phyloP scores from a whole-genome alignment of 2,888 invertebrate genomes.

The Polymixis lichenea region DNA sequence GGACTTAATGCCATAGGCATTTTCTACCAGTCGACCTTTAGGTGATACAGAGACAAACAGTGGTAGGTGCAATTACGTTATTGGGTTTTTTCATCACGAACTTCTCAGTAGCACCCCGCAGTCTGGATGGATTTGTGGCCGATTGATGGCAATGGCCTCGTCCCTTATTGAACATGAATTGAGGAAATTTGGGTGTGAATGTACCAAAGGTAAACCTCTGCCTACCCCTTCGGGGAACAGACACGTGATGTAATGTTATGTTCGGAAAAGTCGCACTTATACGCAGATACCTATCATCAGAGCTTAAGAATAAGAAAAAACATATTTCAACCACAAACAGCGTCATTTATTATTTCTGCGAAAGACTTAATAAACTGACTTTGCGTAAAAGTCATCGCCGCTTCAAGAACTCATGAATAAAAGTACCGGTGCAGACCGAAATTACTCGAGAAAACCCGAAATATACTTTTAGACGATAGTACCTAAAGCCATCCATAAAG shows the following conservation, averaged over 20 bases:
- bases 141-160: neutral
- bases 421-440: neutral
- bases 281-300: neutral
- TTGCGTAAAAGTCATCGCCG: conserved; percentile 22
- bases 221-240: neutral
- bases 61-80: neutral
- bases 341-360: conserved; percentile 22
- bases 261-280: neutral
- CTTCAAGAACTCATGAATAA: conserved; percentile 47
- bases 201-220: neutral
- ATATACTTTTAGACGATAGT: conserved; percentile 8
- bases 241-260: neutral
- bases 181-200: neutral
- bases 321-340: neutral
- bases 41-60: no score
- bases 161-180: neutral
- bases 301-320: neutral
- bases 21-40: no score
- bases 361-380: neutral
- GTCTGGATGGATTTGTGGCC: neutral
- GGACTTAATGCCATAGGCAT: no score
- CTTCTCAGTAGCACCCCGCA: neutral
- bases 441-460: conserved; percentile 20
- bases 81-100: neutral
- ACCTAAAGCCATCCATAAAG: neutral